phyloP scores from a whole-genome alignment of 2,113 vertebrate species.

The Suncus etruscus region DNA sequence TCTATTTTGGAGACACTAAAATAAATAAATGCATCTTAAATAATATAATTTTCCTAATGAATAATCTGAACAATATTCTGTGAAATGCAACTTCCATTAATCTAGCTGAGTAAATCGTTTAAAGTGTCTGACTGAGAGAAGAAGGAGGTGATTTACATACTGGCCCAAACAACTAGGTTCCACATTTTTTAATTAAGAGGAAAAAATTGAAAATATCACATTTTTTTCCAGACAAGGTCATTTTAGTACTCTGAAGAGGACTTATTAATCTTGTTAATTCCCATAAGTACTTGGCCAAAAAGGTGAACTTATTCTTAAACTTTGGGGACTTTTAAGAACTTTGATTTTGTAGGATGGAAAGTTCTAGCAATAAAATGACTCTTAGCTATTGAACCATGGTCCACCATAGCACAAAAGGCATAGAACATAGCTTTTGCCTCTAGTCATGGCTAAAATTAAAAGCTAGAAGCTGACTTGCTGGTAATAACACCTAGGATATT shows the following conservation, averaged over 20 bases:
- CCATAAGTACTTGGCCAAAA: background rate
- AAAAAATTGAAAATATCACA: background rate
- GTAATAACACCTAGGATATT: background rate
- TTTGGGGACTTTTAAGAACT: background rate
- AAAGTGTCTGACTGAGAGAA: background rate
- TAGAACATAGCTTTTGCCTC: background rate
- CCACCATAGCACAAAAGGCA: background rate
- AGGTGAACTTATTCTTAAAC: background rate
- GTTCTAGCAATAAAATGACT: background rate
- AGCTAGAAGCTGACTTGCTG: background rate
- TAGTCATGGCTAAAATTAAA: constrained; percentile 44
- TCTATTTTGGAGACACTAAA: background rate
- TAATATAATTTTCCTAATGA: background rate
- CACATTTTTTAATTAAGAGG: background rate
- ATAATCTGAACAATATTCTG: background rate
- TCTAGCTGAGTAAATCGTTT: background rate
- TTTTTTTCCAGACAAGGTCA: background rate
- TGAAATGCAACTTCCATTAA: background rate
- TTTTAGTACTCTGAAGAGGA: background rate
- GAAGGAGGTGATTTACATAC: background rate
- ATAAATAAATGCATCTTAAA: background rate
- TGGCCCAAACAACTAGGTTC: background rate
- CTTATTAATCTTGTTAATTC: background rate
- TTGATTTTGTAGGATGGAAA: constrained; percentile 16
- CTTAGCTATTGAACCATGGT: background rate